Base-by-base conservation (phyloP, 2,113 vertebrate species). In the Mastomys natalensis region DNA sequence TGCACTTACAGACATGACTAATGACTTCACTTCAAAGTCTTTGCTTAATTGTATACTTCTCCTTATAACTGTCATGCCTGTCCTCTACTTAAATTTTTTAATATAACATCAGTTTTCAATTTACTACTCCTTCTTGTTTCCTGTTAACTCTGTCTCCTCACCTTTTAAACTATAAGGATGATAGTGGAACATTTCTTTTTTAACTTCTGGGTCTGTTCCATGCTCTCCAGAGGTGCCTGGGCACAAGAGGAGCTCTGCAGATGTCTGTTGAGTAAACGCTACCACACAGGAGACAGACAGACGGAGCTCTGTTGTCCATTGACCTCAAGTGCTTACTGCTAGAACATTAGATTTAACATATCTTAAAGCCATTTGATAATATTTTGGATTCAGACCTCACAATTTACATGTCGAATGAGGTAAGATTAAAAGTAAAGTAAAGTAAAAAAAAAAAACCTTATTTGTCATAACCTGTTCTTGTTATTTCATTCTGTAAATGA, bases 401-500 rank as follows among this genome's bases (percentile, higher is more conserved):
- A 78, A 80, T 93, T 93, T 95, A 88, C 17, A 43, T 87, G 29
- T 68, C 64, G 4, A 17, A 13, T 95, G 74, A 87, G 84, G 68
- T 96, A 86, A 89, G 84, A 82, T 29, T 60, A 72, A 84, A 89
- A 96, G 70, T 55, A 77, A 95, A 87, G 1, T 43, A 72, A 34
- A 11, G 3, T 17, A 95, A 92, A 89, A 51, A 22, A 66, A 66
- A 66, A 88, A 87, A 89, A 51, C 22, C n/a, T 31, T 73, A 22
- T 89, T 81, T 94, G 29, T 40, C 93, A 37, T 76, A 78, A 89
- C 62, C 29, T 31, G 45, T 84, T 94, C 37, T 89, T 31, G 92
- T 90, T 73, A 62, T 80, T 90, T 84, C 94, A 7, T 89, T 97
- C 86, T 97, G 60, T 72, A 97, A 88, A 93, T 95, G 68, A 64